Evolutionary conservation across 2,797 vertebrate species (phyloP), one percentile per base, ranked within the genome.

Genomic region (Brotula barbata): DNA sequence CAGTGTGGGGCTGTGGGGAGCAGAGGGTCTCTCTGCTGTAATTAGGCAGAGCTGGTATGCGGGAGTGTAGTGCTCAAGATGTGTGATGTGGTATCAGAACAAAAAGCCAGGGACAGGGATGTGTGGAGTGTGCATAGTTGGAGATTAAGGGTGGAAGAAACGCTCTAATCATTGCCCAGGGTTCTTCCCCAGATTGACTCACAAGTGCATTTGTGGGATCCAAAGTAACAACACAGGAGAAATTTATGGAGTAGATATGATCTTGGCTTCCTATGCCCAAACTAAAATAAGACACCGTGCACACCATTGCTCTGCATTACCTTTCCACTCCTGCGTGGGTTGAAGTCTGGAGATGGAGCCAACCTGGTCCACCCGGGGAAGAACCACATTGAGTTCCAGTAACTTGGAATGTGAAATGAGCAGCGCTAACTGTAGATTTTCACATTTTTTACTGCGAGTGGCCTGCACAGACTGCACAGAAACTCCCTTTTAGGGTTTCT

Each of bases 1-100:
- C 75, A 58, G 75, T 28, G 21, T 50, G 25, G n/a, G n/a, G n/a
- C 73, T 28, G 21, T 50, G 45, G 56, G 54, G 73, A 83, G 68
- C 71, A 62, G 58, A 58, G 74, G 72, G 77, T 73, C 56, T 71
- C 63, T 68, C 59, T 69, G 76, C 63, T 81, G 83, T 84, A 88
- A 86, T 88, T 87, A 87, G 72, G 73, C 45, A 46, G 73, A 59
- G 72, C 59, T 76, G 71, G 71, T 73, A 78, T 77, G 80, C 58
- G 67, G 78, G 61, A 67, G 73, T 51, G 43, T 64, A 72, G 59
- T 55, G 70, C 75, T 76, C 34, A 16, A 67, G 68, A 78, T 64
- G 68, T 85, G 79, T 81, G 80, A 85, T 86, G 83, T 84, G 80
- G 71, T 78, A 80, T 85, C 80, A 71, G 71, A 60, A 75, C 65